A percentile compares a stretch with the other conserved stretches of the same genome.
Conservation (phyloP, 2,113 vertebrate species). For the Ciconia boyciana region DNA sequence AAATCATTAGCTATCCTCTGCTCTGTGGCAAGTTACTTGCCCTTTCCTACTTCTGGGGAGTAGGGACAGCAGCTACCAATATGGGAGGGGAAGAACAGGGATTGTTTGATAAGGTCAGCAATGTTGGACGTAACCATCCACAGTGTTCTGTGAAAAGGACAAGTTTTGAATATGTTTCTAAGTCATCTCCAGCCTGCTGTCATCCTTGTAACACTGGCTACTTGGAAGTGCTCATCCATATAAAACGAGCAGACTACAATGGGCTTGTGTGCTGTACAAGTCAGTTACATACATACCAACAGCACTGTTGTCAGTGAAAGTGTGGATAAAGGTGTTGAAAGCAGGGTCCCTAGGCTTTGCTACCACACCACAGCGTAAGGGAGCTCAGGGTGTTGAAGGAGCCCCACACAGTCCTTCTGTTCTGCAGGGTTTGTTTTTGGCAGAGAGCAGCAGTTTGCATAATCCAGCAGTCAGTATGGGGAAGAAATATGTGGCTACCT, state of each 20-base stretch:
- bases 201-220: background rate
- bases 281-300: fast-evolving
- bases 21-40: background rate
- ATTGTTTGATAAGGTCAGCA: background rate
- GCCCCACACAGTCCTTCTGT: fast-evolving
- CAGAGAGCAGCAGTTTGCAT: background rate
- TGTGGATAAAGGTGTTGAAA: background rate
- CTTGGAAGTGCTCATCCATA: background rate
- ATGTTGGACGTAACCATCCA: background rate
- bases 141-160: background rate
- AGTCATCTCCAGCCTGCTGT: background rate
- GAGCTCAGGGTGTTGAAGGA: background rate
- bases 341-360: background rate
- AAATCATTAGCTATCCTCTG: background rate
- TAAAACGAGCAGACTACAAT: background rate
- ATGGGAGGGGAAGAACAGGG: background rate
- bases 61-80: background rate
- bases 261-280: background rate
- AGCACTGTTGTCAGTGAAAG: background rate
- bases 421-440: fast-evolving
- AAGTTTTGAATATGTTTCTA: background rate
- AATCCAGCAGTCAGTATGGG: too few species aligned
- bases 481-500: background rate
- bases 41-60: background rate
- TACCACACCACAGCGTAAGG: fast-evolving